Evolutionary conservation across 2,797 vertebrate genomes (phyloP), one percentile per base, ranked within the genome.

Genomic region (Sebastes diploproa): DNA sequence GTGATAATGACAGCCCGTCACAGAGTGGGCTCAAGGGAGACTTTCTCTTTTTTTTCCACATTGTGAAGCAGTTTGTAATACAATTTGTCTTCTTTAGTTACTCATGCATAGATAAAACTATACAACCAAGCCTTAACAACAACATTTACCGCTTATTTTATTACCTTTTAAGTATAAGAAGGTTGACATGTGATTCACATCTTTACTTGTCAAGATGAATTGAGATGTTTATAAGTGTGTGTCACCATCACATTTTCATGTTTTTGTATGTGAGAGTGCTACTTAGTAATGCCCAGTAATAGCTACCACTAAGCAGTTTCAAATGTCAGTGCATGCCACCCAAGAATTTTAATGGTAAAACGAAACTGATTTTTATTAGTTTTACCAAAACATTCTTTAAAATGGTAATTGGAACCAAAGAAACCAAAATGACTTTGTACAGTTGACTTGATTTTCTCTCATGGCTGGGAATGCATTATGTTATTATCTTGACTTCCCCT

Each of bases 341-440:
- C 80, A 87, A 70, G 78, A 20, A 79, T 86, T 87, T 80, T 38
- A 80, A 86, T 67, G 11, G 63, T 75, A 50, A 55, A 80, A 68
- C 62, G 38, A 85, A 71, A 62, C 13, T 1, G 42, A 74, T 58
- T 78, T 88, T 72, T 80, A 77, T 77, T 86, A 78, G 63, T 69
- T 82, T 80, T 80, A 63, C 68, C 52, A 64, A 78, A 87, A 80
- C 59, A 75, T 68, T 63, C 50, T 77, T 81, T 56, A 79, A 79
- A 85, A 74, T 80, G 50, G 25, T 84, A 89, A 89, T 84, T 87
- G 75, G 32, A 90, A 82, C 82, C 80, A 86, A 83, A 81, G 59
- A 86, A 89, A 86, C 88, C 86, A 88, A 90, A 91, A 91, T 88
- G n/a, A 80, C 70, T 86, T 79, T 73, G 36, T 75, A 79, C 77